Base-by-base conservation (phyloP, 2,797 vertebrate genomes). In the Cossypha polioptera region DNA sequence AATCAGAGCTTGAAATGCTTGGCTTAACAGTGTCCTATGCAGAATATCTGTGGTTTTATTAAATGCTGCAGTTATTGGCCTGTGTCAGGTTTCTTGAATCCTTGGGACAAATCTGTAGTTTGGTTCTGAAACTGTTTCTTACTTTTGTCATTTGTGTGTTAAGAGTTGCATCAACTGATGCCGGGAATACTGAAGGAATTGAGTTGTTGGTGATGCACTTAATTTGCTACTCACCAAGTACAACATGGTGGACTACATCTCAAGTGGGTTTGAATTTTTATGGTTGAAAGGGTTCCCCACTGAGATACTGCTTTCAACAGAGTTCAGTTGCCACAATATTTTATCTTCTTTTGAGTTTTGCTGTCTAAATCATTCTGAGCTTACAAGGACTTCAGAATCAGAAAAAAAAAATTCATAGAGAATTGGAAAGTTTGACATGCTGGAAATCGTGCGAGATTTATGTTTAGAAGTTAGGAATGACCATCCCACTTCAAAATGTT, bases 391-490 rank as follows among this genome's bases (percentile, higher is more conserved):
- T 42, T 74, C 1, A 33, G 19, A 68, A 74, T 71, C 26, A 35
- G 43, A 45, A 57, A 55, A 59, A 59, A 3, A 33, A 35, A 43
- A 7, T 61, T 42, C 5, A 15, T 24, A 28, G 43, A 43, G 9
- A 76, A 38, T n/a, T 59, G 35, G 28, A 4, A 80, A 36, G 21
- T 45, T 66, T 50, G 50, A 21, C 4, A 40, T 84, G 9, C 20
- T 68, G 18, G 15, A 57, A 40, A 9, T 42, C 29, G 8, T 11
- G n/a, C 0, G 0, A 83, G 18, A 22, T 59, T 4, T 1, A 4
- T 22, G 6, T 75, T 76, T 59, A 42, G n/a, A 55, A 90, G 29
- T 53, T 4, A 61, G 33, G 7, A 38, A 11, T 28, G 18, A 51
- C 51, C 4, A 29, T 47, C 17, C 13, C 35, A 36, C 7, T 68